Base-by-base conservation (phyloP, 23 tunicate species). In the Clavelina lepadiformis region DNA sequence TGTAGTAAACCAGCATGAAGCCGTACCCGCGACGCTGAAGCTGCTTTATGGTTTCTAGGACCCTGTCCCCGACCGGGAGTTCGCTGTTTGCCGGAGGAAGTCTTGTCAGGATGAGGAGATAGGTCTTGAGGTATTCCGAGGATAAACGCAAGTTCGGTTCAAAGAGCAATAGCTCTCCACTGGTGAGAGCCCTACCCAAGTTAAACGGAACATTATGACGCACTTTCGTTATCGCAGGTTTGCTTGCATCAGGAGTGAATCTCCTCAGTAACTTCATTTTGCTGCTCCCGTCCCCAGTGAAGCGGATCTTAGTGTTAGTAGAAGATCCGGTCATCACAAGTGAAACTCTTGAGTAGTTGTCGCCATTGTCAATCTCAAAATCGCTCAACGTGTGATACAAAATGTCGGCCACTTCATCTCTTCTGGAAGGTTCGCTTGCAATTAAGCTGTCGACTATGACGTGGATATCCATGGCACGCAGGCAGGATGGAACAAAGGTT, bases 291-390 rank as follows among this genome's bases (percentile, higher is more conserved):
- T 38, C 55, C 54, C 27, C 55, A 11, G 23, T 25, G 3, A 65
- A 65, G 19, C 33, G 19, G 19, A 65, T 44, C 31, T 19, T 23
- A 1, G 31, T 2, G 38, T 8, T 30, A 37, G 22, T 61, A 61
- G n/a, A 31, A 1, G 30, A 33, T 1, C 71, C 71, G 1, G 45
- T 55, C 31, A 65, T 31, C 6, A 33, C 54, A 20, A 65, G 2
- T 13, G 45, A 35, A n/a, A 45, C 71, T 38, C 71, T 65, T 44
- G 71, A 41, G 27, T 65, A 65, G 1, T 24, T 38, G 2, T 44
- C 18, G 3, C 67, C 67, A 27, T 65, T 31, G 55, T 65, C 55
- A n/a, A 65, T 65, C 19, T 33, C 71, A 26, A 65, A 52, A 30
- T 68, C 61, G 26, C 44, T 30, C 22, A 68, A 30, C 2, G 74